Evolutionary conservation across 2,888 invertebrate genomes (phyloP).

Genomic region (Tillus elongatus): DNA sequence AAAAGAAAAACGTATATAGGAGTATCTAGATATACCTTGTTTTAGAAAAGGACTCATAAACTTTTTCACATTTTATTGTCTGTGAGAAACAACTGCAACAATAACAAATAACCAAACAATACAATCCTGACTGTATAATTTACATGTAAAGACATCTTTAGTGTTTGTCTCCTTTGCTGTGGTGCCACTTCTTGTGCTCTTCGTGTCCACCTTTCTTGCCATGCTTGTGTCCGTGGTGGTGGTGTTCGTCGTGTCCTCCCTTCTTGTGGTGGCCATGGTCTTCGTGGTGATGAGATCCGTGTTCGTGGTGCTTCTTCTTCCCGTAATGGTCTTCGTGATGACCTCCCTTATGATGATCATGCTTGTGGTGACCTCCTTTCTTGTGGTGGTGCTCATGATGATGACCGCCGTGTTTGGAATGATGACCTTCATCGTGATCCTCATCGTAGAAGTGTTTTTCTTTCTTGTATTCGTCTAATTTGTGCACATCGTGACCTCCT

Average conservation of each 20-base stretch:
- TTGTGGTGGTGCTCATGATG: slow-evolving; percentile 74
- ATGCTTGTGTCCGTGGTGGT: slow-evolving; percentile 63
- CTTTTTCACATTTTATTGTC: no score
- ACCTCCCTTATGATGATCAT: slow-evolving; percentile 69
- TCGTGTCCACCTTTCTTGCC: slow-evolving; percentile 74
- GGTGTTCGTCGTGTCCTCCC: slow-evolving; percentile 68
- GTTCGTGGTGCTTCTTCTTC: slow-evolving; percentile 70
- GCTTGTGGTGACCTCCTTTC: slow-evolving; percentile 72
- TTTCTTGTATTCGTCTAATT: slow-evolving; percentile 77
- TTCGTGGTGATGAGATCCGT: slow-evolving; percentile 71
- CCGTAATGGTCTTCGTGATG: slow-evolving; percentile 71
- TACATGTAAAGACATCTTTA: no score
- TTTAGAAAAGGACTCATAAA: no score
- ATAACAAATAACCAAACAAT: no score
- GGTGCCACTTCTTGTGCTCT: slow-evolving; percentile 71
- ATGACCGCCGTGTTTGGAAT: slow-evolving; percentile 72
- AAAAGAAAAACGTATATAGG: no score
- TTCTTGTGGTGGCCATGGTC: slow-evolving; percentile 72
- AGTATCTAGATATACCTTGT: no score
- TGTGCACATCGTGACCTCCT: slow-evolving; percentile 78
- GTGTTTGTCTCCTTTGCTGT: slow-evolving; percentile 41
- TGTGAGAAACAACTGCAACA: no score
- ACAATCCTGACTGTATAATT: no score
- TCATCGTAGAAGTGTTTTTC: slow-evolving; percentile 82
- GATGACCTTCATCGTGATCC: slow-evolving; percentile 71